Conservation (phyloP, 2,113 vertebrate genomes). For the Eleginops maclovinus region DNA sequence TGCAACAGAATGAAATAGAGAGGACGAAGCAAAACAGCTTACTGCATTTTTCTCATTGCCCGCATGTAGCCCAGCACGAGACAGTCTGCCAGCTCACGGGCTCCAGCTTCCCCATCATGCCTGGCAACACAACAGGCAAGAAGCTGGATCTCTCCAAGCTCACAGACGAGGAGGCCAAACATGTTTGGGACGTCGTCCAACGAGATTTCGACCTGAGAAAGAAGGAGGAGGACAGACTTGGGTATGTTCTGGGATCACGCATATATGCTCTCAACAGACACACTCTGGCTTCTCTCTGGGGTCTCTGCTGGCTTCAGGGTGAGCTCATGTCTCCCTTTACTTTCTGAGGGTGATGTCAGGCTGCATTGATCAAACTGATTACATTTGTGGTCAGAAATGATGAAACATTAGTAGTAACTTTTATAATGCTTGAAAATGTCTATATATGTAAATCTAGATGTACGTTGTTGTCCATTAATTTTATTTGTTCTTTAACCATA, state of each 20-base stretch:
- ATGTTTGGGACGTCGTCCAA: constrained; percentile 93
- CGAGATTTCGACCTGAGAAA: constrained; percentile 92
- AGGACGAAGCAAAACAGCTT: too few relatives aligned
- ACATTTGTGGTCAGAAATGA: neutral
- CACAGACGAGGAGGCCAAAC: constrained; percentile 93
- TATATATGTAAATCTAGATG: neutral
- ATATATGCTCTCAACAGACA: neutral
- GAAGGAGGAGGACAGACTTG: constrained; percentile 91
- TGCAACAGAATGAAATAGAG: too few relatives aligned
- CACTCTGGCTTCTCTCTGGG: neutral
- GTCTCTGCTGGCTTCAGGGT: neutral
- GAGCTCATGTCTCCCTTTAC: neutral
- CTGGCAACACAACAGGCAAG: constrained; percentile 75
- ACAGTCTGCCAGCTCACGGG: neutral
- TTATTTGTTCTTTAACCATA: neutral
- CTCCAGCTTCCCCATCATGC: constrained; percentile 45
- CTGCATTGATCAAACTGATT: neutral
- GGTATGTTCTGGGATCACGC: constrained; percentile 78
- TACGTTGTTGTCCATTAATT: neutral
- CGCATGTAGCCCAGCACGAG: neutral
- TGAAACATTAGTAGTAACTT: neutral
- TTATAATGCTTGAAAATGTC: neutral
- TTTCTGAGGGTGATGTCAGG: neutral
- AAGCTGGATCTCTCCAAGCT: constrained; percentile 94
- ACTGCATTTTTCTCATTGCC: neutral